A percentile compares a stretch with the other conserved stretches of the same genome.
These are phyloP conservation scores for Channa argus DNA, from an alignment of 2,113 vertebrate genomes.

Conservation along the genomic window DNA sequence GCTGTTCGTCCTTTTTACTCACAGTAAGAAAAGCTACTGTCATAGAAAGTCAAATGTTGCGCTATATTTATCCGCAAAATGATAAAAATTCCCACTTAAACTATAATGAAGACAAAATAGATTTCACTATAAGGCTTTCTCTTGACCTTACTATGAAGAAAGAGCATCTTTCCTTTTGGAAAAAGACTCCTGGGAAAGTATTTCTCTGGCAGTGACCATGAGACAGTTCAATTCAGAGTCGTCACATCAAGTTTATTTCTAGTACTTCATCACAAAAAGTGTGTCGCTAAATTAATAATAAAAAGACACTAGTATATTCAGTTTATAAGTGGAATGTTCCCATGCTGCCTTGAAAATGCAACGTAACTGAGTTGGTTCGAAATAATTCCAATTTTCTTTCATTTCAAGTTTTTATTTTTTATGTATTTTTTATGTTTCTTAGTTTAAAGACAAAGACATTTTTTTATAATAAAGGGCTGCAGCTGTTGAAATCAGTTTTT, in stretches of 20 bases:
- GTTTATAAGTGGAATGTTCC: too few species aligned
- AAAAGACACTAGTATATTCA: too few species aligned
- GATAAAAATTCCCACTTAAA: constrained; percentile 22
- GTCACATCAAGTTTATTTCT: background rate
- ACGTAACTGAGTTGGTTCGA: too few species aligned
- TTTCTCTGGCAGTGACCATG: constrained; percentile 16
- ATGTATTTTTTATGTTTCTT: too few species aligned
- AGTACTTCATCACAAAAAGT: background rate
- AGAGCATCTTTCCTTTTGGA: background rate
- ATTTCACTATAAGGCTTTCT: constrained; percentile 34
- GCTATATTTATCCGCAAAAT: too few species aligned
- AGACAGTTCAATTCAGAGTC: constrained; percentile 22
- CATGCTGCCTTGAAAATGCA: too few species aligned
- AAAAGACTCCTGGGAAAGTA: constrained; percentile 40
- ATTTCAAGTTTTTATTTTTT: too few species aligned
- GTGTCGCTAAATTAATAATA: background rate
- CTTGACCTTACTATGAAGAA: constrained; percentile 24
- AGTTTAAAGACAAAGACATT: too few species aligned
- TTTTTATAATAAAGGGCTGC: too few species aligned
- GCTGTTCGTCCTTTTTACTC: constrained; percentile 23
- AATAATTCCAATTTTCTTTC: too few species aligned
- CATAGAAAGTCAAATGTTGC: background rate
- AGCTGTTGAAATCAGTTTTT: too few species aligned
- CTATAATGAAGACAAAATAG: constrained; percentile 25
- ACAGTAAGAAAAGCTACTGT: constrained; percentile 32